These are phyloP conservation scores for Ophion ventricosus DNA, from an alignment of 2,888 invertebrate species.

Conservation along the genomic window DNA sequence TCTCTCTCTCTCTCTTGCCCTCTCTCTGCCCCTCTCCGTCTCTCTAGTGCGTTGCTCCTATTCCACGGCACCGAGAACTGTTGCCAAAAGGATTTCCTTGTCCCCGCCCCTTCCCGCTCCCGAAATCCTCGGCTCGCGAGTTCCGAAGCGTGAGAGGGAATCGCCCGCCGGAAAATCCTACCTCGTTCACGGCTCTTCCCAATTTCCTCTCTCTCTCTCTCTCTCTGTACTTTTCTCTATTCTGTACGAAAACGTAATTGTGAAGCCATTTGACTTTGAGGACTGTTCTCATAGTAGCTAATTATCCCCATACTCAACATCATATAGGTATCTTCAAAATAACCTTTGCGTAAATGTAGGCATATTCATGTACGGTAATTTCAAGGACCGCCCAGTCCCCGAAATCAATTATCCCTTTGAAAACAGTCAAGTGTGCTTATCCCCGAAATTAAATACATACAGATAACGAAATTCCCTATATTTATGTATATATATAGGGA, in stretches of 20 bases:
- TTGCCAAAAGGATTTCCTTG: conserved; percentile 67
- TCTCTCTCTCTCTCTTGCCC: conserved; percentile 21
- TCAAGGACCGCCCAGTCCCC: neutral
- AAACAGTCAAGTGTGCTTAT: neutral
- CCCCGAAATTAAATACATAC: neutral
- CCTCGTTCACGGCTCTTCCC: conserved; percentile 62
- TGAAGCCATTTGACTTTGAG: neutral
- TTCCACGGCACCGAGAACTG: conserved; percentile 56
- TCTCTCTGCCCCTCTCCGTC: too few species aligned
- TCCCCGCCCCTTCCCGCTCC: conserved; percentile 35
- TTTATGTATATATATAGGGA: neutral
- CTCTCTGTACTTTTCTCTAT: conserved; percentile 12
- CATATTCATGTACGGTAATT: neutral
- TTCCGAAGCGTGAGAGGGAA: conserved; percentile 57
- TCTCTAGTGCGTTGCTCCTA: conserved; percentile 24
- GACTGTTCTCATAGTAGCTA: neutral
- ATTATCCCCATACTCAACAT: neutral
- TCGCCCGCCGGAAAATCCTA: conserved; percentile 61
- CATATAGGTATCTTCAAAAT: neutral
- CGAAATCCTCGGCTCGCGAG: conserved; percentile 52
- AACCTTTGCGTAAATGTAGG: neutral
- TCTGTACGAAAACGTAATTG: neutral
- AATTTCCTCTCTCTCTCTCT: conserved; percentile 60
- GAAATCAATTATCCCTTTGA: neutral
- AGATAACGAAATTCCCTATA: neutral